phyloP scores from a whole-genome alignment of 2,888 invertebrate genomes.

The Parascotia fuliginaria region DNA sequence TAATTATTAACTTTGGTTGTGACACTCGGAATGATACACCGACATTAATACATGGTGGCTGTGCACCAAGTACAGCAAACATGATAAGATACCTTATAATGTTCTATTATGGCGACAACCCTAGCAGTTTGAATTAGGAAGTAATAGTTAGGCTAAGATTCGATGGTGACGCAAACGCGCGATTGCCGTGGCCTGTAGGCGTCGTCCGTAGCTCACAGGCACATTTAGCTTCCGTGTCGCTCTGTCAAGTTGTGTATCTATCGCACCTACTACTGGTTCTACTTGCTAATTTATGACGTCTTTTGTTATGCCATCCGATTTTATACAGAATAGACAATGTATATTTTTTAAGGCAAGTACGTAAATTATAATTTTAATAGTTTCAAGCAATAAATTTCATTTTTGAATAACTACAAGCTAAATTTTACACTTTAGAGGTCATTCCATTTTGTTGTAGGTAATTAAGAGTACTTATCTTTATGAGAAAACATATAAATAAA shows the following conservation, averaged over 20 bases:
- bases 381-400: slow-evolving; percentile 10
- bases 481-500: neutral
- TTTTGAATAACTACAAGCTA: neutral
- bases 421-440: neutral
- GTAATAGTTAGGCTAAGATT: slow-evolving; percentile 52
- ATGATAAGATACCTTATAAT: too few species aligned
- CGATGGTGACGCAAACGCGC: slow-evolving; percentile 59
- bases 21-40: too few species aligned
- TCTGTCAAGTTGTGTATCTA: slow-evolving; percentile 42
- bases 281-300: slow-evolving; percentile 57
- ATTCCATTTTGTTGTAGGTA: neutral
- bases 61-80: too few species aligned
- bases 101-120: slow-evolving; percentile 23
- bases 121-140: slow-evolving; percentile 53
- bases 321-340: too few species aligned
- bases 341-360: too few species aligned
- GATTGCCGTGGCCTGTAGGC: slow-evolving; percentile 51
- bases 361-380: neutral
- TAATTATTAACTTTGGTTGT: too few species aligned
- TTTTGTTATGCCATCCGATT: slow-evolving; percentile 32
- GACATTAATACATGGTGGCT: too few species aligned
- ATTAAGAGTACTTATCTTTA: too few species aligned
- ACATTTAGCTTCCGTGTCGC: slow-evolving; percentile 56
- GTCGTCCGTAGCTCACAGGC: slow-evolving; percentile 36
- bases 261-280: slow-evolving; percentile 45